Base-by-base conservation (phyloP, 1,140 invertebrate species). In the Pogonomyrmex californicus region DNA sequence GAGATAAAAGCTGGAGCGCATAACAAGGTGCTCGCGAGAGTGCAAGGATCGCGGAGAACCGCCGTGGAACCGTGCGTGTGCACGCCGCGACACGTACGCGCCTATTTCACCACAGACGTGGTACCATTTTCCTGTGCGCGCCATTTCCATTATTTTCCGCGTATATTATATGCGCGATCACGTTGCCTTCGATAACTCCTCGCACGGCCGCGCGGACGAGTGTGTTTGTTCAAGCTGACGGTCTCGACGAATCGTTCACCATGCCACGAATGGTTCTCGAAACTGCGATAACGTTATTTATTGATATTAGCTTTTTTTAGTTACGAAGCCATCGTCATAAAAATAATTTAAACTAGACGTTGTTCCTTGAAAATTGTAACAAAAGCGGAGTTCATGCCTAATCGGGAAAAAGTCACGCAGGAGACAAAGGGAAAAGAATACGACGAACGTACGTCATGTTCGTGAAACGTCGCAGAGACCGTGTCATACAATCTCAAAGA, bases 1-100 rank as follows among this genome's bases (percentile, higher is more conserved):
- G 89, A 93, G 92, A 93, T 93, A 93, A 93, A 93, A 92, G 91
- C 86, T 92, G 88, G 91, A 91, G 91, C 87, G 91, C 63, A 68
- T 92, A 93, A 93, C 91, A 90, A 93, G 92, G 91, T 91, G 91
- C 88, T 85, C 83, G 87, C 83, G 88, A 88, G 89, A 82, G 65
- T 49, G 65, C 81, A 47, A 68, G 51, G 30, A 41, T 85, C 30
- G 44, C 2, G 12, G 9, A 38, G 47, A 51, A 54, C 23, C 47
- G 12, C 12, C 79, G 66, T 54, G 79, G 66, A 58, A 54, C 36
- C 36, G 63, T 41, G 47, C 77, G 76, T 85, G 51, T 56, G 38
- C 58, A 23, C 73, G 83, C 30, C 2, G 60, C 60, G 76, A 60
- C 63, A 54, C 75, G 41, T 54, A 51, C 41, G 6, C 75, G 58